Evolutionary conservation across 1,140 invertebrate genomes (phyloP), one percentile per base, ranked within the genome.

Genomic region (Contarinia nasturtii): DNA sequence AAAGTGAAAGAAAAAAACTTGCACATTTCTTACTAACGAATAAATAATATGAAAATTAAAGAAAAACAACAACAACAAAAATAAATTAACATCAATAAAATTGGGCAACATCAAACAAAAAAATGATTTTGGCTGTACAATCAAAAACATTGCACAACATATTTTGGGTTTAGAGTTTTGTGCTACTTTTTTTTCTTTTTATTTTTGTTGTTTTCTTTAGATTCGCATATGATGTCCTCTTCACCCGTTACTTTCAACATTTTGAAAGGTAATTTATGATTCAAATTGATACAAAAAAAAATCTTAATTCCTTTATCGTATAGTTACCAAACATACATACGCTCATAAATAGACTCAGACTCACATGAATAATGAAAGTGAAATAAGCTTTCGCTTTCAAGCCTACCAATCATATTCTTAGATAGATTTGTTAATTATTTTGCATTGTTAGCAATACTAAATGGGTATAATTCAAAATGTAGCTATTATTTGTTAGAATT

Each of bases 201-300:
- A 17, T 46, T 19, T 45, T n/a, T 41, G n/a, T 21, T 20, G 12
- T 47, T 41, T 41, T 38, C 33, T 41, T 34, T 38, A 47, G 36
- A 47, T 52, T 50, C 46, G 33, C 74, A 77, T 75, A 73, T 77
- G 73, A 75, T 76, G 75, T 74, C 75, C 65, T 72, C 75, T 68
- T 68, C 71, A 66, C 75, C 76, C 67, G 72, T 77, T 72, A 75
- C 75, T 69, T 79, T 77, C 75, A 78, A 78, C 74, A 79, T 79
- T 69, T 72, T 80, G 64, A 80, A 79, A 79, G 77, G 77, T 80
- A 77, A 76, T 56, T 53, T 50, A 15, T 43, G 5, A 40, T 33
- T 14, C 14, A 22, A 33, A n/a, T 20, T 33, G 15, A 34, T 34
- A 18, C 17, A 7, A 37, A 15, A 17, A 18, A 33, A 46, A 18